Evolutionary conservation across 2,797 vertebrate species (phyloP), one percentile per base, ranked within the genome.

Genomic region (Anguilla pacifica): DNA sequence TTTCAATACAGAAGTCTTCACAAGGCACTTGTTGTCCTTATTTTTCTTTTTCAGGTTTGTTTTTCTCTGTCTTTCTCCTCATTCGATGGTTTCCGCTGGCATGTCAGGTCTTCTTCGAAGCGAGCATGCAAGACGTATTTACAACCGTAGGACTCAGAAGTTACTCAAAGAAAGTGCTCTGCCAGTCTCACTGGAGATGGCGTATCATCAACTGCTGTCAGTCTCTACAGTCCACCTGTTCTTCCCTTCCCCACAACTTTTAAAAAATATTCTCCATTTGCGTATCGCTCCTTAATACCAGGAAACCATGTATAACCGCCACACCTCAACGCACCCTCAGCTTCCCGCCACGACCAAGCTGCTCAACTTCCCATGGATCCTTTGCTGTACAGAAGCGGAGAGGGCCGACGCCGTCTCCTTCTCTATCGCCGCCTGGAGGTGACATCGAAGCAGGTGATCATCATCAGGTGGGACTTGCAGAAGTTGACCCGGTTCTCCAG

Each of bases 391-490:
- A 70, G 64, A 70, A 25, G 64, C 51, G 70, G 39, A 51, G 61
- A 55, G 15, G 59, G 55, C 10, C 3, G 31, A 64, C 28, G 1
- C 61, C 35, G 22, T 49, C 61, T 64, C 11, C 51, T 28, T 51
- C 87, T 94, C 96, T 97, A 99, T 89, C 98, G 96, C 81, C 97
- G 96, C 91, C 96, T 96, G 83, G 97, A 98, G 87, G 97, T 98
- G 93, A 99, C 95, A 88, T 99, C 98, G 3, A 99, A 99, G 94
- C 98, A 99, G 90, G 98, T 99, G 93, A 99, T 96, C 98, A 99
- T 99, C 98, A 99, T 99, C 90, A 99, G 98, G 92, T 99, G 98
- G 83, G 98, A 97, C 96, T 99, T 99, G 96, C 98, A 99, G 96
- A 98, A 99, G 94, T 99, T 99, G 90, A 99, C 98, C 11, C 97